These are phyloP conservation scores for Pimpla rufipes DNA, from an alignment of 2,888 invertebrate species.

Conservation along the genomic window DNA sequence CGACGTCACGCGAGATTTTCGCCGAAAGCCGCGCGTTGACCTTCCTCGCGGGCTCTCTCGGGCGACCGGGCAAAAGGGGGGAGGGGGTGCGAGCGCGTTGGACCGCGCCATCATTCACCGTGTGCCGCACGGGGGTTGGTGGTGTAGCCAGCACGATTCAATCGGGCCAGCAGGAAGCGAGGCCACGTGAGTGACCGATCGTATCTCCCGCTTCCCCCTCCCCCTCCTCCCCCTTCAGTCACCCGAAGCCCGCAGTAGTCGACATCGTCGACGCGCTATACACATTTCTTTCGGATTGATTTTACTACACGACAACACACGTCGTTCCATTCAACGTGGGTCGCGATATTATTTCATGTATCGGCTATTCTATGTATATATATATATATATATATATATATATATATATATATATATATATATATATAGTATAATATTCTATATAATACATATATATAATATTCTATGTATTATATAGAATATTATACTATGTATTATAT, in stretches of 20 bases:
- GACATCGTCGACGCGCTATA: constrained; percentile 52
- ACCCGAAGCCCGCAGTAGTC: not conserved
- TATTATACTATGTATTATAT: not conserved
- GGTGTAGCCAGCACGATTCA: constrained; percentile 76
- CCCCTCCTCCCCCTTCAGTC: constrained; percentile 39
- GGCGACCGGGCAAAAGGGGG: constrained; percentile 13
- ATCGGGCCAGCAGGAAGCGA: constrained; percentile 74
- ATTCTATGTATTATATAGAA: no score
- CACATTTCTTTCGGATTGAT: constrained; percentile 81
- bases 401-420: no score
- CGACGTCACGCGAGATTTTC: constrained; percentile 21
- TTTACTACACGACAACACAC: constrained; percentile 80
- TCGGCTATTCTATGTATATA: constrained; percentile 13
- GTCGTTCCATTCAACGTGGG: constrained; percentile 82
- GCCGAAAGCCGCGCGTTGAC: constrained; percentile 7
- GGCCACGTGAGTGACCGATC: constrained; percentile 75
- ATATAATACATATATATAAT: no score
- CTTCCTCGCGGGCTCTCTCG: not conserved
- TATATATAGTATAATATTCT: no score
- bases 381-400: no score
- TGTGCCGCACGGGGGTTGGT: not conserved
- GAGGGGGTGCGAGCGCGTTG: constrained; percentile 29
- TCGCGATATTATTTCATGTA: constrained; percentile 58
- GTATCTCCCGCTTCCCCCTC: constrained; percentile 78
- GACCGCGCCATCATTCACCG: constrained; percentile 14